Conservation (phyloP, 2,113 vertebrate genomes). For the Paratilapia polleni region DNA sequence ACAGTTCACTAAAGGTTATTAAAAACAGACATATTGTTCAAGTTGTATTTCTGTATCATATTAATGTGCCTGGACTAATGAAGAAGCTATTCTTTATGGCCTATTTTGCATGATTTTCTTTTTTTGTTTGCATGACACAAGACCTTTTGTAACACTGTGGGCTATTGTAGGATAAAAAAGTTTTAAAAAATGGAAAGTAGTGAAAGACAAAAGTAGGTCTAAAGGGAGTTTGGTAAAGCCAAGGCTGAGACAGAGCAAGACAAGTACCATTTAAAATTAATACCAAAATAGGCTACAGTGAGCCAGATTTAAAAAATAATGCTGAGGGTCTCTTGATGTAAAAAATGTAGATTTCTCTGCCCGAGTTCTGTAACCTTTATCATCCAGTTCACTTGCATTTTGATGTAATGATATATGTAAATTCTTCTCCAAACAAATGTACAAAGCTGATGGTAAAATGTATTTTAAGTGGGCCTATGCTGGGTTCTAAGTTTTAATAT, state of each 20-base stretch:
- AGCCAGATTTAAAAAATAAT: not conserved
- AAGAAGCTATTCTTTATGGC: not conserved
- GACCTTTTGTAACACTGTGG: not conserved
- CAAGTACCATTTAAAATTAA: not conserved
- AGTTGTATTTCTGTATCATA: not conserved
- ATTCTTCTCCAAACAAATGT: not conserved
- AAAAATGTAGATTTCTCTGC: not conserved
- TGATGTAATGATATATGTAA: not conserved
- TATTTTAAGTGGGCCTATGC: not conserved
- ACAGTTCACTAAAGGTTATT: not conserved
- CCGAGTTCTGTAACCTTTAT: not conserved
- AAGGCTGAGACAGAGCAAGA: not conserved
- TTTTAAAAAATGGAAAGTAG: not conserved
- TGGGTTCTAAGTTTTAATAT: not conserved
- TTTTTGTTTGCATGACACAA: not conserved
- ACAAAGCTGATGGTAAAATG: not conserved
- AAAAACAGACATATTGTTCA: not conserved
- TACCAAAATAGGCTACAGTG: not conserved
- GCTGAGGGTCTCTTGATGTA: not conserved
- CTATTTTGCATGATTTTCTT: rapidly evolving
- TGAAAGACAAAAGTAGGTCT: not conserved
- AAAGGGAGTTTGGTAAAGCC: not conserved
- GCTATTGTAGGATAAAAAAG: not conserved
- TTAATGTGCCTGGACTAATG: not conserved
- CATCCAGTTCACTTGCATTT: not conserved